phyloP scores from a whole-genome alignment of 2,888 invertebrate genomes.

The Anthrax anthrax region DNA sequence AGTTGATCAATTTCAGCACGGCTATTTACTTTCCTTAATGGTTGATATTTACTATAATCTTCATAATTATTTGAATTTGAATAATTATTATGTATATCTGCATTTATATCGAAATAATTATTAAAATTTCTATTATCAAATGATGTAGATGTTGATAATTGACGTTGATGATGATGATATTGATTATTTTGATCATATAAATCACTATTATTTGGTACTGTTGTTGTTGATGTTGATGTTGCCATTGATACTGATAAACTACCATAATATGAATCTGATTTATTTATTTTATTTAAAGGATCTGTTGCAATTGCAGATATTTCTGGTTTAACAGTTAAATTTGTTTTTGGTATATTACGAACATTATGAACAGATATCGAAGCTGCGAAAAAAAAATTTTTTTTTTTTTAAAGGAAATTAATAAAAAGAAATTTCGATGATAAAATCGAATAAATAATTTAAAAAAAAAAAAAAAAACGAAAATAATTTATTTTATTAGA shows the following conservation, averaged over 20 bases:
- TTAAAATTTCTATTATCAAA: too few relatives aligned
- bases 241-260: slow-evolving; percentile 7
- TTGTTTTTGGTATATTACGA: slow-evolving; percentile 31
- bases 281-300: too few relatives aligned
- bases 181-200: neutral
- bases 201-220: too few relatives aligned
- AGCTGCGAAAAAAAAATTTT: slow-evolving; percentile 44
- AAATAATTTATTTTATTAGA: too few relatives aligned
- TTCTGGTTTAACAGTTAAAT: slow-evolving; percentile 32
- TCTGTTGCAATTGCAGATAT: slow-evolving; percentile 16
- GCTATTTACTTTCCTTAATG: slow-evolving; percentile 28
- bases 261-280: slow-evolving; percentile 14
- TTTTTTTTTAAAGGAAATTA: too few relatives aligned
- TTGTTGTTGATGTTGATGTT: too few relatives aligned
- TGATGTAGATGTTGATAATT: neutral
- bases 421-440: too few relatives aligned
- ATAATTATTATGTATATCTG: neutral
- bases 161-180: neutral
- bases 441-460: too few relatives aligned
- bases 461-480: too few relatives aligned
- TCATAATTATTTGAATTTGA: neutral
- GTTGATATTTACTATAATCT: slow-evolving; percentile 16
- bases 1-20: slow-evolving; percentile 33
- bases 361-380: slow-evolving; percentile 49
- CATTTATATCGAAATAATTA: neutral